A percentile compares a stretch with the other conserved stretches of the same genome.
These are phyloP conservation scores for Cepaea nemoralis DNA, from an alignment of 1,140 invertebrate species.

Conservation along the genomic window DNA sequence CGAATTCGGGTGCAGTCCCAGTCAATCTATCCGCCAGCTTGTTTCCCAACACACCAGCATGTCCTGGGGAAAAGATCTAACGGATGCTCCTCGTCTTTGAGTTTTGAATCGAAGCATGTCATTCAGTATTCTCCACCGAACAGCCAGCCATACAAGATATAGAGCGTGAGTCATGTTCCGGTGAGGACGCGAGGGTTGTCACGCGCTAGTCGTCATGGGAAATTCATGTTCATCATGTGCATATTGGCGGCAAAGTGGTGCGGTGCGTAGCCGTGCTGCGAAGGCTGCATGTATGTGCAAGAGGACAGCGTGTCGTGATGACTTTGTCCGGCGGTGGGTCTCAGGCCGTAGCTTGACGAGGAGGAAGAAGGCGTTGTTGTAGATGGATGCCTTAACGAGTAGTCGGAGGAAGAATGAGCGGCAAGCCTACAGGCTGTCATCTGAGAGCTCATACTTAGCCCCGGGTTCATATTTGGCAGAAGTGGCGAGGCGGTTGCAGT, in stretches of 20 bases:
- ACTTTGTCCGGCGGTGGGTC: slow-evolving; percentile 49
- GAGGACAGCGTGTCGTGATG: slow-evolving; percentile 47
- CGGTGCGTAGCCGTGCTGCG: slow-evolving; percentile 54
- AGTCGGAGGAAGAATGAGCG: slow-evolving; percentile 50
- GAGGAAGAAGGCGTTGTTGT: slow-evolving; percentile 40
- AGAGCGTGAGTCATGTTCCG: too few relatives aligned
- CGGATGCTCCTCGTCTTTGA: too few relatives aligned
- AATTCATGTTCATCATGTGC: slow-evolving; percentile 67
- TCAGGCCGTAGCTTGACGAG: slow-evolving; percentile 22
- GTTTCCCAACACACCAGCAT: too few relatives aligned
- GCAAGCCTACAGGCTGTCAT: slow-evolving; percentile 62
- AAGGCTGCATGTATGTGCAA: slow-evolving; percentile 63
- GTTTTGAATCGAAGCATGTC: too few relatives aligned
- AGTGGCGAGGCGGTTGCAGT: slow-evolving; percentile 44
- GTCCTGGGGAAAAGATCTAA: too few relatives aligned
- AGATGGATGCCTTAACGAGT: slow-evolving; percentile 56
- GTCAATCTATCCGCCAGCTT: too few relatives aligned
- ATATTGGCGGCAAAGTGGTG: slow-evolving; percentile 52
- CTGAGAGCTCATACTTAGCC: slow-evolving; percentile 51
- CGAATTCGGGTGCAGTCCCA: too few relatives aligned
- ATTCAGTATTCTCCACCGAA: too few relatives aligned
- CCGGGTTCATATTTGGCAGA: neutral
- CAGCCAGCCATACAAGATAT: too few relatives aligned
- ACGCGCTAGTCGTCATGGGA: too few relatives aligned
- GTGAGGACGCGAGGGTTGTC: too few relatives aligned